phyloP scores from a whole-genome alignment of 2,888 invertebrate species.

The Iphiclides podalirius region DNA sequence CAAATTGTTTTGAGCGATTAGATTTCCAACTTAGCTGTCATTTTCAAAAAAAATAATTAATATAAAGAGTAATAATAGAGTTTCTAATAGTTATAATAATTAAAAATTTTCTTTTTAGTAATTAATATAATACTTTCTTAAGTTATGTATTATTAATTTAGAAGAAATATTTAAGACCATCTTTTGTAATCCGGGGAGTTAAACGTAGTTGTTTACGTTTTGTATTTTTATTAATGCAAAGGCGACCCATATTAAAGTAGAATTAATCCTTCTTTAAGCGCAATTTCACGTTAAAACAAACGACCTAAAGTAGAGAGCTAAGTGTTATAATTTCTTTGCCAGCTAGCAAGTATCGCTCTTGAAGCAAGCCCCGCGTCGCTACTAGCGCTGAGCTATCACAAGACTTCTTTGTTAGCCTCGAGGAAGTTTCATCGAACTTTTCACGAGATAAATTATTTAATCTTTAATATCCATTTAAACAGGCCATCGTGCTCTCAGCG shows the following conservation, averaged over 20 bases:
- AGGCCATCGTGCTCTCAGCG: conserved; percentile 46
- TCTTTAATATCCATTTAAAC: conserved; percentile 67
- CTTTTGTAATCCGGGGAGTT: conserved; percentile 5
- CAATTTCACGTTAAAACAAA: conserved; percentile 50
- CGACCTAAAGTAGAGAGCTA: conserved; percentile 41
- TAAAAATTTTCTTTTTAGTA: no score
- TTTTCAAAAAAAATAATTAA: no score
- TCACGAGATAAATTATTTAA: conserved; percentile 67
- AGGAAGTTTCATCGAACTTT: conserved; percentile 59
- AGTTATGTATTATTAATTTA: no score
- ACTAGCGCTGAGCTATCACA: conserved; percentile 41
- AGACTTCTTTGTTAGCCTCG: conserved; percentile 55
- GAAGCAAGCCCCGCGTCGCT: conserved; percentile 16
- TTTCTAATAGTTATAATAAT: no score
- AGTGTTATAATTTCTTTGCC: conserved; percentile 48
- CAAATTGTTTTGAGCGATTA: background rate
- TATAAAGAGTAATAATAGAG: no score
- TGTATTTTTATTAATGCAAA: conserved; percentile 27
- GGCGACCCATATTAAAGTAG: conserved; percentile 38
- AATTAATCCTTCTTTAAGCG: conserved; percentile 46
- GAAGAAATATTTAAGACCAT: conserved; percentile 5
- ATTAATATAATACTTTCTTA: no score
- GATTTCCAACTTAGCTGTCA: no score
- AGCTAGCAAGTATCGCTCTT: conserved; percentile 44
- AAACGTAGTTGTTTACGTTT: conserved; percentile 9